These are phyloP conservation scores for Oscheius myriophilus DNA, from an alignment of 2,888 invertebrate species.

Conservation along the genomic window DNA sequence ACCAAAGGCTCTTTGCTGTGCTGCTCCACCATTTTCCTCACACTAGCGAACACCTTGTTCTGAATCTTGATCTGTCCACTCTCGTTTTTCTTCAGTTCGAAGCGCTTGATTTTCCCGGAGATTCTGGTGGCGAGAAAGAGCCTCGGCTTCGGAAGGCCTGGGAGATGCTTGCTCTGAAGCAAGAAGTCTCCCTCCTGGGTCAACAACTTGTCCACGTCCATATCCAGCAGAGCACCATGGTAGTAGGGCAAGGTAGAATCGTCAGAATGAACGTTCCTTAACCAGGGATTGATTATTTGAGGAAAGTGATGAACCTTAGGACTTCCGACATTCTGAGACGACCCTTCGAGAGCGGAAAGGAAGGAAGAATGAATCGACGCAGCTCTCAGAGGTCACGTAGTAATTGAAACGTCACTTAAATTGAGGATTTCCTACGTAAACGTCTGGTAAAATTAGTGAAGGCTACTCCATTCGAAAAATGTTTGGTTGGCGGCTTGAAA, in stretches of 20 bases:
- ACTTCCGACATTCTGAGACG: too few relatives aligned
- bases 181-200: constrained; percentile 18
- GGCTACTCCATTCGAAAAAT: too few relatives aligned
- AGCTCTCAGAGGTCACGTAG: too few relatives aligned
- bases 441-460: too few relatives aligned
- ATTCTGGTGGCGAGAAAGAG: constrained; percentile 2
- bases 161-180: constrained; percentile 16
- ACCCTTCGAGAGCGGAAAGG: too few relatives aligned
- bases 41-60: background rate
- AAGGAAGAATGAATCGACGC: too few relatives aligned
- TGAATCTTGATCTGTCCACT: background rate
- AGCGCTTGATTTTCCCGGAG: background rate
- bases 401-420: too few relatives aligned
- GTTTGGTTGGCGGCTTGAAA: too few relatives aligned
- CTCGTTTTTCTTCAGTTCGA: constrained; percentile 11
- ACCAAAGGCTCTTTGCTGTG: constrained; percentile 26
- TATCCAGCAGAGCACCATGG: constrained; percentile 60
- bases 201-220: constrained; percentile 36
- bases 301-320: background rate
- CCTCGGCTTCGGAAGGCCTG: background rate
- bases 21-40: constrained; percentile 36
- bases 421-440: too few relatives aligned
- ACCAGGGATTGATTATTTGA: background rate
- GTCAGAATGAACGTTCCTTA: background rate
- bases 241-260: constrained; percentile 42